Base-by-base conservation (phyloP, 2,797 vertebrate species). In the Pelodytes ibericus region DNA sequence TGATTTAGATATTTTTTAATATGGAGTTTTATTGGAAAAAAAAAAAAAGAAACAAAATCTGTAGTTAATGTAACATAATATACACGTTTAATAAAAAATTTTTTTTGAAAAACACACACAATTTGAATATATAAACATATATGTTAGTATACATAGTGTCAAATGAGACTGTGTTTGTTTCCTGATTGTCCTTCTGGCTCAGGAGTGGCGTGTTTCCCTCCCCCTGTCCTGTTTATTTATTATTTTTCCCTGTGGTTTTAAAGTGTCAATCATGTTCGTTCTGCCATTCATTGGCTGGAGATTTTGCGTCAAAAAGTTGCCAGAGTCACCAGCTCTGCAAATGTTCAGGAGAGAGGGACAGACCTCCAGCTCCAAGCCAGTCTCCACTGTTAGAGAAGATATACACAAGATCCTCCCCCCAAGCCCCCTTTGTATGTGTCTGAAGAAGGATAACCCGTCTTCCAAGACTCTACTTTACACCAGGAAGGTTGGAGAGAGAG, bases 221-320 rank as follows among this genome's bases (percentile, higher is more conserved):
- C 88, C 88, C 89, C 89, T 89, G 89, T 88, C 88, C 89, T 90
- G 84, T 91, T 93, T 90, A 88, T 91, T 90, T 67, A 64, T 60
- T 59, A 47, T 87, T 90, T 89, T 90, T 85, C 84, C 87, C 89
- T 91, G 90, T 89, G 91, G 88, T 87, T 91, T 92, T 91, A 92
- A 95, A 90, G 92, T 95, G 95, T 95, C 94, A 94, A 93, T 94
- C 92, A 91, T 88, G 83, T 93, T 90, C 91, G 92, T 89, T 86
- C 92, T 95, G 93, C 95, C 91, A 98, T 98, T 98, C 91, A 98
- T 98, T 98, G 96, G 96, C 92, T 97, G 93, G 94, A 89, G 93
- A 95, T 92, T 93, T 94, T 94, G 95, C 94, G 95, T 96, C 95
- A 96, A 96, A 96, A 95, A 95, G 95, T 95, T 95, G 93, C 95